Conservation (phyloP, 2,888 invertebrate species). For the Azorinus chamasolen region DNA sequence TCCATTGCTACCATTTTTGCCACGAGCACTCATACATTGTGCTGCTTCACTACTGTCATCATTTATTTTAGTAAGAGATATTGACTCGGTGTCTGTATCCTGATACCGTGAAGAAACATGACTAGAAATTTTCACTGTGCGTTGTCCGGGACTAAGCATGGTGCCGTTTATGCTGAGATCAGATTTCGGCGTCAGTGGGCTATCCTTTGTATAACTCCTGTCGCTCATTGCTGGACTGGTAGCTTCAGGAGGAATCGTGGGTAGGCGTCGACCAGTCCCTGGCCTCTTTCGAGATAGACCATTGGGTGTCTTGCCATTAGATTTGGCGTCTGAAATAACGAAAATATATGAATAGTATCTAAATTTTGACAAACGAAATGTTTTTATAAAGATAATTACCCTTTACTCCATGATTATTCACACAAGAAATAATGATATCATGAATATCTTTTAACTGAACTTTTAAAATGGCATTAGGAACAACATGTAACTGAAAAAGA, state of each 20-base stretch:
- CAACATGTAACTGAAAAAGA: no score
- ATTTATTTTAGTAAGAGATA: constrained; percentile 65
- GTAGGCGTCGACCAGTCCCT: constrained; percentile 82
- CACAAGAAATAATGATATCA: no score
- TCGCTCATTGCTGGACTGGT: constrained; percentile 75
- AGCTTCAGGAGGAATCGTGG: constrained; percentile 77
- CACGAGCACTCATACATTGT: constrained; percentile 22
- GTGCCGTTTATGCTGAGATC: constrained; percentile 65
- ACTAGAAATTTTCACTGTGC: constrained; percentile 73
- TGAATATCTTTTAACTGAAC: no score
- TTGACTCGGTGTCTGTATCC: constrained; percentile 65
- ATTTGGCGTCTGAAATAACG: not conserved
- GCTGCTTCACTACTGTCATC: constrained; percentile 38
- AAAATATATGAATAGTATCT: no score
- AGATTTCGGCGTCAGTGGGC: constrained; percentile 59
- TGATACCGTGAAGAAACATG: constrained; percentile 67
- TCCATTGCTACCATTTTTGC: constrained; percentile 44
- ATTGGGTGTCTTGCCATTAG: constrained; percentile 64
- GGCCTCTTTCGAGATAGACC: constrained; percentile 76
- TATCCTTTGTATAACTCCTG: constrained; percentile 67
- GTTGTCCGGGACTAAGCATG: constrained; percentile 52
- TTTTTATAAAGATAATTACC: no score
- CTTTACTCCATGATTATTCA: no score
- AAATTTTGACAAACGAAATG: no score
- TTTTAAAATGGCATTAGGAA: no score